Evolutionary conservation across 2,888 invertebrate genomes (phyloP), one percentile per base, ranked within the genome.

Genomic region (Lapara coniferarum): DNA sequence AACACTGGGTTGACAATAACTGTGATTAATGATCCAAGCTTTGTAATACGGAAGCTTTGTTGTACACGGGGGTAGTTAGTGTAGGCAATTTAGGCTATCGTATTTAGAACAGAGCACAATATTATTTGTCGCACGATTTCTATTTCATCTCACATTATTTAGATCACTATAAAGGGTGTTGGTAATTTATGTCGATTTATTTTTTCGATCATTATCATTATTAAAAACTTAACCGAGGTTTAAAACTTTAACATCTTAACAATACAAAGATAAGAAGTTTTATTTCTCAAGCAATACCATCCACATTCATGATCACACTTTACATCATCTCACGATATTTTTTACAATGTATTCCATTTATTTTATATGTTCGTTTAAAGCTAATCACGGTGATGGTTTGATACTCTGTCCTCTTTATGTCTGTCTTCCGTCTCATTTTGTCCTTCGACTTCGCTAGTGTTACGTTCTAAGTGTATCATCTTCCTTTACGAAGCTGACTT

Each of bases 361-460:
- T 63, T 19, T 63, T 68, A 70, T 78, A 73, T 74, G 73, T 77
- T 74, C 71, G 74, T 75, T 71, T 73, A 71, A 68, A 10, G 84
- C 86, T 87, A 85, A 84, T 90, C 89, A 89, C 85, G 93, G 93
- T 93, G 93, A 90, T 89, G 93, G 93, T 93, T 93, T 92, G 93
- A 92, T 93, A 92, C 91, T 89, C 80, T 85, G 71, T 76, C 80
- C 82, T 78, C 79, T 66, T 81, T 79, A 80, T 83, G 80, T 87
- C 83, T 86, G 80, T 82, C 80, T 84, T 72, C 76, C 78, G 72
- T 81, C 75, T 80, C 77, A 80, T 74, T 78, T 79, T 76, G 72
- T 78, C 77, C 78, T 77, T 80, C 71, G 73, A 71, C 69, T 76
- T 72, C 75, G 71, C 74, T 74, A 73, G 74, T 71, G 71, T 69